These are phyloP conservation scores for Sarotherodon lohbergeri DNA, from an alignment of 2,113 vertebrate species.

Conservation along the genomic window DNA sequence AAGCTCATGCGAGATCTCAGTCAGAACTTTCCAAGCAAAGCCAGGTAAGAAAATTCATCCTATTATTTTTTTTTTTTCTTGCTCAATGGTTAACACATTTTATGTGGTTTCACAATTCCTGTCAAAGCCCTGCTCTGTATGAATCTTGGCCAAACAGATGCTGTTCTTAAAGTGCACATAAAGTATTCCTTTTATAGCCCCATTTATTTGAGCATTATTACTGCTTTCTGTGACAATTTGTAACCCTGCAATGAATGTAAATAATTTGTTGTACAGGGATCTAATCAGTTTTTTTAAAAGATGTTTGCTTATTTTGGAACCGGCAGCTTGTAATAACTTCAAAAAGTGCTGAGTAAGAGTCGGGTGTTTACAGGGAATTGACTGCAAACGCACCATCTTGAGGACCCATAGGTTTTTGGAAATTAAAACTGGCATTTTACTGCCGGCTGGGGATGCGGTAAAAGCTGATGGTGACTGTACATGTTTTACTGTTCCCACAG, in stretches of 20 bases:
- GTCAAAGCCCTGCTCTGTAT: background rate
- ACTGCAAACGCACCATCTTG: constrained; percentile 57
- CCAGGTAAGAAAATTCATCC: constrained; percentile 77
- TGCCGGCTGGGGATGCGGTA: constrained; percentile 54
- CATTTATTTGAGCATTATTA: constrained; percentile 15
- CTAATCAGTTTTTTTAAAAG: constrained; percentile 33
- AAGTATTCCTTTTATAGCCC: constrained; percentile 7
- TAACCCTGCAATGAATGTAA: background rate
- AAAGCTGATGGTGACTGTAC: constrained; percentile 70
- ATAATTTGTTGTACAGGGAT: constrained; percentile 4
- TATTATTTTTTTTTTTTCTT: background rate
- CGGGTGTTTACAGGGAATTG: constrained; percentile 61
- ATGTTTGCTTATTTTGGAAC: constrained; percentile 26
- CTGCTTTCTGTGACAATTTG: background rate
- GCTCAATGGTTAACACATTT: background rate
- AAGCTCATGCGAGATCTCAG: constrained; percentile 90
- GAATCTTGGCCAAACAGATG: background rate
- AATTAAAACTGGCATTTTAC: constrained; percentile 72
- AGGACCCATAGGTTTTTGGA: constrained; percentile 55
- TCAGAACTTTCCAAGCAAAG: constrained; percentile 94
- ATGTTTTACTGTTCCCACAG: constrained; percentile 81
- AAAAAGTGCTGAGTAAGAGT: constrained; percentile 65
- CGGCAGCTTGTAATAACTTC: constrained; percentile 42
- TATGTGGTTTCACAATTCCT: background rate
- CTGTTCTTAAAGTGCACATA: background rate